Base-by-base conservation (phyloP, 2,113 vertebrate species). In the Sarotherodon lohbergeri region DNA sequence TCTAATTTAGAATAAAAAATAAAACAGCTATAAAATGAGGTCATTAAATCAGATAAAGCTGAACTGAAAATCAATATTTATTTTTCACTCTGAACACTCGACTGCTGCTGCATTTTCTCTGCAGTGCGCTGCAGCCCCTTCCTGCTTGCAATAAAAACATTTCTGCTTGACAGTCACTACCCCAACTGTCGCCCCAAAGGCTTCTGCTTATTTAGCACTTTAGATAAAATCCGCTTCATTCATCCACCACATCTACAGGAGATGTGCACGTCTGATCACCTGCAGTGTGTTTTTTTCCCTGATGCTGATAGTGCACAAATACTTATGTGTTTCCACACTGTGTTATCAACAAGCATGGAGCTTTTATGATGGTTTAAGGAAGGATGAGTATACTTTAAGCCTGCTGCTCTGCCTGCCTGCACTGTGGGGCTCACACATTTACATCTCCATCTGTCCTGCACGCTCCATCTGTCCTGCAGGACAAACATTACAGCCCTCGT, bases 51-150 rank as follows among this genome's bases (percentile, higher is more conserved):
- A 10, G 16, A 11, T 48, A 48, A 50, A 80, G 11, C 55, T 6
- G 7, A 5, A 34, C 7, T 66, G 29, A 80, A 63, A 88, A 55
- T 61, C 9, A 16, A 27, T 78, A 41, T 46, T 29, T 68, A 12
- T 22, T 48, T 41, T 57, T 61, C 19, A 83, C 48, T 27, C 32
- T 5, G 0, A 63, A 81, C 48, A 22, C 32, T 82, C 0, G 7
- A 24, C 5, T 48, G 12, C 19, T 89, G 83, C 87, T 92, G 88
- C 88, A 91, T 57, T 89, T 19, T 80, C 86, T 82, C 93, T 93
- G 93, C 94, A 93, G 89, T 27, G 54, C 16, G 17, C 83, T 84
- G 91, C 91, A 90, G 86, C 84, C 54, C 24, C 22, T 24, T 86
- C 48, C 87, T 84, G 80, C 80, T 59, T n/a, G 34, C 61, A 78